Percentiles rank a stretch among this genome's conserved stretches.
Conservation (phyloP, 2,888 invertebrate species). For the Calliphora vomitoria region DNA sequence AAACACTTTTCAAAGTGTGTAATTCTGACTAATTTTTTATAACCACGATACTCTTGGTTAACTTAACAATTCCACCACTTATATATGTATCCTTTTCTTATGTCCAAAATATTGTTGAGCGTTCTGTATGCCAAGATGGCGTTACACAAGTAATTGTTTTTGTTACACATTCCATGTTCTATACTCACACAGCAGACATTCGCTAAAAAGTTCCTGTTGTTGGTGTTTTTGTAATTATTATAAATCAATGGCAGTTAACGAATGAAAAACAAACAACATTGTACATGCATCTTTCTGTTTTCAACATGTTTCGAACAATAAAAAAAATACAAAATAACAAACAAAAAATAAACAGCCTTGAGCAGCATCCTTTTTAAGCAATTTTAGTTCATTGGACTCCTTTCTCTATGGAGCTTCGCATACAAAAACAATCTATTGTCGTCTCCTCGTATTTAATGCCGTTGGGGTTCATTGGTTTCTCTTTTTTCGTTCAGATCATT, state of each 20-base stretch:
- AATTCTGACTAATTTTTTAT: too few species aligned
- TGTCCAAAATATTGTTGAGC: constrained; percentile 3
- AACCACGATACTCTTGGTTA: background rate
- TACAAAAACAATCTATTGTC: background rate
- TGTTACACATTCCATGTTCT: background rate
- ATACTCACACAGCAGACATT: background rate
- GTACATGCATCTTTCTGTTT: constrained; percentile 21
- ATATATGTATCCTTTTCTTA: background rate
- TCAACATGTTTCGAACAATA: constrained; percentile 24
- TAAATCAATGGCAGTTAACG: constrained; percentile 61
- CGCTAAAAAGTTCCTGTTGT: background rate
- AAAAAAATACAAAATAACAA: constrained; percentile 3
- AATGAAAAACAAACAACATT: constrained; percentile 8
- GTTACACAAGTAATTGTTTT: constrained; percentile 25
- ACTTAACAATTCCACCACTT: background rate
- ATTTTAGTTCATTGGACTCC: constrained; percentile 36
- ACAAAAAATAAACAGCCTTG: constrained; percentile 14
- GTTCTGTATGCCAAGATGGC: constrained; percentile 51
- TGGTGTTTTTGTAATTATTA: constrained; percentile 65
- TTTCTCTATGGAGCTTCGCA: constrained; percentile 4
- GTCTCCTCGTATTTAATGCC: constrained; percentile 39
- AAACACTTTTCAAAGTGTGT: too few species aligned
- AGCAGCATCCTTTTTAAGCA: constrained; percentile 6
- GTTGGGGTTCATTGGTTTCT: constrained; percentile 54
- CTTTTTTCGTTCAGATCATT: background rate